Base-by-base conservation (phyloP, 2,888 invertebrate genomes). In the Tortricodes alternella region DNA sequence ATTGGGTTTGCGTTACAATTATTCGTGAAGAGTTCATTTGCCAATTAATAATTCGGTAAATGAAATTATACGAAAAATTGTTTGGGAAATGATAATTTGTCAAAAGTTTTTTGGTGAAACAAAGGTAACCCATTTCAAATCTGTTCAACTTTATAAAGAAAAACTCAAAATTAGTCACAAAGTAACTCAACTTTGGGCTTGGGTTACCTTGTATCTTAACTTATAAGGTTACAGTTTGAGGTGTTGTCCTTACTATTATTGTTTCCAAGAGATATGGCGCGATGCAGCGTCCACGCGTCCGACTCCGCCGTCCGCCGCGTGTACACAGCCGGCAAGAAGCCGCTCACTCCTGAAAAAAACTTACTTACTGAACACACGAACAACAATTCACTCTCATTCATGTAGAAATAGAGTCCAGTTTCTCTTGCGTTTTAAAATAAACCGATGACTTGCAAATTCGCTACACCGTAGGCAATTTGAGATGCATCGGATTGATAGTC, bases 261-360 rank as follows among this genome's bases (percentile, higher is more conserved):
- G 55, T 76, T 80, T 15, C 78, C 74, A n/a, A 94, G 78, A 1
- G 93, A 91, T 13, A 95, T 89, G 41, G 94, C 93, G 50, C 94
- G 93, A 70, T 98, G 97, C 48, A 97, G 80, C 9, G 97, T 97
- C 98, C 98, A 98, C 2, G 97, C 95, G 86, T 97, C 97, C 0
- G 96, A 96, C 78, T 97, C 97, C 0, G 97, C 95, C 0, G 96
- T 96, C 38, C 95, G 92, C 73, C 94, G 94, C 0, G 96, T 96
- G 71, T 96, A 97, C 75, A 95, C 95, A 39, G 94, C 94, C 0
- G 97, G 97, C 67, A 97, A 86, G 73, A 94, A 94, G 1, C 97
- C 97, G 55, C 93, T 93, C 67, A 93, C 93, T 24, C 95, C 94
- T 92, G 59, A 18, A 65, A 64, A 58, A 43, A 7, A 76, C 76